phyloP scores from a whole-genome alignment of 2,797 vertebrate genomes.

The Sebastes taczanowskii region DNA sequence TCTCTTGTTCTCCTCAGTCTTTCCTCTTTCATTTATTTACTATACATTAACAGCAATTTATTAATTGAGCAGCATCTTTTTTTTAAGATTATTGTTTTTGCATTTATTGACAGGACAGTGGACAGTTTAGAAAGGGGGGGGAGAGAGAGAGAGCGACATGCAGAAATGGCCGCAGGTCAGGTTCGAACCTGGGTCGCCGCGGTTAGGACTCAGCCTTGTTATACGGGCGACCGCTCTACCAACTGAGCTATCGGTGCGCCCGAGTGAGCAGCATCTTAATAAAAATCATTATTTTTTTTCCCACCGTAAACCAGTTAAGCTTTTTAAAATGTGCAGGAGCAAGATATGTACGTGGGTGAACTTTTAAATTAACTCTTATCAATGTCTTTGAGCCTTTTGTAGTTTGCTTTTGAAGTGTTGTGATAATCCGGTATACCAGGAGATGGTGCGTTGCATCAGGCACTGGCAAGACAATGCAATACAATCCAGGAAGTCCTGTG shows the following conservation, averaged over 20 bases:
- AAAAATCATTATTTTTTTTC: accelerated
- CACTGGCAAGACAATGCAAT: no score
- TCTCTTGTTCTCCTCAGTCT: not conserved
- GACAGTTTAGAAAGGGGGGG: no score
- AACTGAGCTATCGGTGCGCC: accelerated
- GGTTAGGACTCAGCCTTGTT: no score
- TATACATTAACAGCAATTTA: no score
- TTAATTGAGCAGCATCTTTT: no score
- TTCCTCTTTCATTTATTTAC: not conserved
- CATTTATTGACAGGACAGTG: no score
- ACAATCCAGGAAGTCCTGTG: no score
- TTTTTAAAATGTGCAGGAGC: not conserved
- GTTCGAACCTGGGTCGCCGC: accelerated
- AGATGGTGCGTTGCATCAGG: not conserved
- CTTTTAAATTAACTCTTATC: not conserved
- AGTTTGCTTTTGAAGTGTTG: not conserved
- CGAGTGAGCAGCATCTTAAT: no score
- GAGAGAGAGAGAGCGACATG: no score
- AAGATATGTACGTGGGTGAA: not conserved
- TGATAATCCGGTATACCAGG: not conserved
- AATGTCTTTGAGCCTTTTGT: not conserved
- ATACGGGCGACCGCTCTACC: no score
- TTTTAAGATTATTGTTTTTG: no score
- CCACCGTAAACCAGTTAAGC: not conserved
- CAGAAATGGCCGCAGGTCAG: accelerated